phyloP scores from a whole-genome alignment of 2,888 invertebrate genomes.

The Axea sp. region DNA sequence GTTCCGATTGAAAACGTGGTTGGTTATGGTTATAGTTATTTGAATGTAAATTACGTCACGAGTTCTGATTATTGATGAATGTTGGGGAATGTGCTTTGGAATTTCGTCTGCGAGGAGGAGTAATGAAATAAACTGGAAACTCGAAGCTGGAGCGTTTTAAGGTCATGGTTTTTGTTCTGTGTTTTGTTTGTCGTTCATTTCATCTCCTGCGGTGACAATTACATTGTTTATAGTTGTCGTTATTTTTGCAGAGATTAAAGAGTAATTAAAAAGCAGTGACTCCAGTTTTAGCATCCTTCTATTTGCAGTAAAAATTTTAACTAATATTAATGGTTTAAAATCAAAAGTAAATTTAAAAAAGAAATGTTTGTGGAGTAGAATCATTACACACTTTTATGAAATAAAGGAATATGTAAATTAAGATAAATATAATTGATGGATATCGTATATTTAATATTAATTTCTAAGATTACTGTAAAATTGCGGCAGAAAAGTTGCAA shows the following conservation, averaged over 20 bases:
- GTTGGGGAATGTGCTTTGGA: slow-evolving; percentile 14
- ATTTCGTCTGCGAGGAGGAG: neutral
- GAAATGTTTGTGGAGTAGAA: no score
- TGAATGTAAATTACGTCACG: slow-evolving; percentile 25
- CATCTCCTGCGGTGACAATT: neutral
- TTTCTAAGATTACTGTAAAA: no score
- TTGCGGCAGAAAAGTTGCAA: no score
- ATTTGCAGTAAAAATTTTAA: no score
- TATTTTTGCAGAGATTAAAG: slow-evolving; percentile 5
- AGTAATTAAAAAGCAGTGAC: slow-evolving; percentile 3
- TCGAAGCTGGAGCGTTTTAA: slow-evolving; percentile 1
- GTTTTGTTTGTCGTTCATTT: neutral
- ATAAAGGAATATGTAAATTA: no score
- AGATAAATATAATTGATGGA: no score
- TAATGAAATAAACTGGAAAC: slow-evolving; percentile 8
- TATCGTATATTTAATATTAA: no score
- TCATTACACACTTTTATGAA: no score
- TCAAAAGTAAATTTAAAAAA: no score
- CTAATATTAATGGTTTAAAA: no score
- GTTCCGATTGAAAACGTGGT: slow-evolving; percentile 7
- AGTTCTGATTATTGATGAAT: slow-evolving; percentile 30
- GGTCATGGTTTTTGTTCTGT: neutral
- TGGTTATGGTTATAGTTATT: neutral
- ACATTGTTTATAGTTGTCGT: slow-evolving; percentile 6
- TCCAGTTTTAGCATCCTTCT: no score